Evolutionary conservation across 2,888 invertebrate species (phyloP), one percentile per base, ranked within the genome.

Genomic region (Hermaeophaga mercurialis): DNA sequence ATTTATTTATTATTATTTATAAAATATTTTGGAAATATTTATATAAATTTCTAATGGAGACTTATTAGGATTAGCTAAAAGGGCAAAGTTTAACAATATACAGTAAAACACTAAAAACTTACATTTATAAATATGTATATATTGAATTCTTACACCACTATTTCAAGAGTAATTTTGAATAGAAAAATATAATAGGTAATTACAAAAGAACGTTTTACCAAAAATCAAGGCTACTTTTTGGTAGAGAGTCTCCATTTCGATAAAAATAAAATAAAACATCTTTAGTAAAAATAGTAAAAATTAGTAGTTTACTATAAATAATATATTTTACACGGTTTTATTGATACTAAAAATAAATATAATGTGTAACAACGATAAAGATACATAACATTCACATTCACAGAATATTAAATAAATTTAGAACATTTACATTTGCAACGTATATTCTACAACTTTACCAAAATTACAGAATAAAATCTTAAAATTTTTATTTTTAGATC

Each of bases 321-420:
- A 14, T 46, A 41, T 31, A 31, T 34, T 47, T 18, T 50, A 50
- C 50, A 50, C 41, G 50, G 50, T 50, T 28, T 17, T 9, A 9
- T 48, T 12, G 14, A 3, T 36, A 36, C 24, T 50, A 18, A 18
- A 49, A 50, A 50, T 50, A 50, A 50, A 50, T 50, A 48, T 48
- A 41, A 50, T 22, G 12, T 8, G 18, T 33, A 50, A 50, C 41
- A 43, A 43, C 11, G 24, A 24, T 43, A 24, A 17, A 38, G 17
- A 38, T 36, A 47, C 36, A 41, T 49, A 49, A 49, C 39, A 49
- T 49, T 38, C 26, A 41, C 50, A 50, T 50, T 47, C 24, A 47
- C 33, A 45, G 6, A 19, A 28, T 18, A 18, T 45, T 7, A 12
- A 12, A 26, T n/a, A n/a, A n/a, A n/a, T n/a, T n/a, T n/a, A n/a